Percentiles rank a stretch among this genome's conserved stretches.
Conservation (phyloP, 2,797 vertebrate genomes). For the Pogonophryne albipinna region DNA sequence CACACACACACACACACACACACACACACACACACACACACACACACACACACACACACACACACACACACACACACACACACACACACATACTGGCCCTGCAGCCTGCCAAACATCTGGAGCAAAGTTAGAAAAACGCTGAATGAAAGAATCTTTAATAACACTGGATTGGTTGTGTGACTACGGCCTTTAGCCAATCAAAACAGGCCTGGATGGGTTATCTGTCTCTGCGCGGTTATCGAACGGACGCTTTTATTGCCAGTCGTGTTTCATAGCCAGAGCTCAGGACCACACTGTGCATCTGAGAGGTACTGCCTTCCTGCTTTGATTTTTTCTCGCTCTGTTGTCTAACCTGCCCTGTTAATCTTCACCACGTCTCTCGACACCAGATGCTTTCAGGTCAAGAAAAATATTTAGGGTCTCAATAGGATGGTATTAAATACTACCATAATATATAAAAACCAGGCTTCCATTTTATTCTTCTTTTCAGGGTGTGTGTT, state of each 20-base stretch:
- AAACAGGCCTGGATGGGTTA: conserved; percentile 77
- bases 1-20: conserved; percentile 24
- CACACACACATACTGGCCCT: conserved; percentile 49
- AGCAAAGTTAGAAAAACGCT: conserved; percentile 78
- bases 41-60: too few relatives aligned
- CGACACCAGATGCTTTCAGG: conserved; percentile 64
- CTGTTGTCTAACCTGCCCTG: conserved; percentile 20
- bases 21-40: neutral
- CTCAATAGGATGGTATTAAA: conserved; percentile 78
- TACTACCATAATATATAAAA: conserved; percentile 78
- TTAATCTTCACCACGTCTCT: conserved; percentile 55
- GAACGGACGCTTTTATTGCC: conserved; percentile 71
- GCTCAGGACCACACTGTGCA: conserved; percentile 54
- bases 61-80: conserved; percentile 26
- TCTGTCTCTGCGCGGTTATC: conserved; percentile 78
- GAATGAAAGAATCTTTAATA: conserved; percentile 85
- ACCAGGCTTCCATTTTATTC: conserved; percentile 66
- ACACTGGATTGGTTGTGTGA: conserved; percentile 79
- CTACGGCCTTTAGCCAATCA: conserved; percentile 75
- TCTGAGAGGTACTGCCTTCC: conserved; percentile 32
- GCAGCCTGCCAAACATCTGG: conserved; percentile 85
- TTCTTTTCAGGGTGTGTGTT: conserved; percentile 64
- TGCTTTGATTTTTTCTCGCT: conserved; percentile 45
- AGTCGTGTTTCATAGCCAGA: conserved; percentile 59
- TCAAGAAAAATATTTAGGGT: conserved; percentile 75